A percentile compares a stretch with the other conserved stretches of the same genome.
Conservation (phyloP, 2,888 invertebrate species). For the Hydrotaea diabolus region DNA sequence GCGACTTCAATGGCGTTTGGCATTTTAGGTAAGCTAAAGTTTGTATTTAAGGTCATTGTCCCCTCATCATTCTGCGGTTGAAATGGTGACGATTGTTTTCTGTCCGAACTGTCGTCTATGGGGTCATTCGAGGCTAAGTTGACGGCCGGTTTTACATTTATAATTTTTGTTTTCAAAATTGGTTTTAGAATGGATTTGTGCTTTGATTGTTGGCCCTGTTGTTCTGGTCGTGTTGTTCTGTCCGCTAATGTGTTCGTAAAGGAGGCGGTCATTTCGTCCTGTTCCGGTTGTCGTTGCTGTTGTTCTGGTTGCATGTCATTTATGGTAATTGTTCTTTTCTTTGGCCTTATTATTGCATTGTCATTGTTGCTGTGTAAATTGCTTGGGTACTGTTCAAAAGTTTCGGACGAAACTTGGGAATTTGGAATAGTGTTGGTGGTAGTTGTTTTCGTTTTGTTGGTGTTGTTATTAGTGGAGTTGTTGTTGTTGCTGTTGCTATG, state of each 20-base stretch:
- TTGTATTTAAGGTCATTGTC: conserved; percentile 56
- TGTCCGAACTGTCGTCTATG: conserved; percentile 50
- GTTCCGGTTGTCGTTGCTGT: conserved; percentile 19
- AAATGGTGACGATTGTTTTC: conserved; percentile 13
- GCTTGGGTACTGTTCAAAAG: conserved; percentile 66
- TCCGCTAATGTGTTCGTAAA: conserved; percentile 23
- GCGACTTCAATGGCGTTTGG: conserved; percentile 63
- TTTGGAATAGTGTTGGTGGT: conserved; percentile 55
- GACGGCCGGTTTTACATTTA: conserved; percentile 57
- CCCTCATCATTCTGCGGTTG: too few relatives aligned
- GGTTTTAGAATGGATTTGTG: conserved; percentile 57
- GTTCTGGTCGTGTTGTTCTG: conserved; percentile 39
- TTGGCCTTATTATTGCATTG: conserved; percentile 59
- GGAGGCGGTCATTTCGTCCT: conserved; percentile 16
- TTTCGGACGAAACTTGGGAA: conserved; percentile 49
- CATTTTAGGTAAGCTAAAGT: conserved; percentile 45
- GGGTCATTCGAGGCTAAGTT: not conserved
- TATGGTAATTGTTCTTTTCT: conserved; percentile 54
- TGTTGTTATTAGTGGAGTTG: conserved; percentile 75
- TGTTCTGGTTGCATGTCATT: conserved; percentile 56
- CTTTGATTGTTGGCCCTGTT: too few relatives aligned
- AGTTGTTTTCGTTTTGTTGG: conserved; percentile 63
- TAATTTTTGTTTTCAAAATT: conserved; percentile 65
- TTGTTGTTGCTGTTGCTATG: conserved; percentile 76
- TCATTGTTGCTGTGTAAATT: conserved; percentile 61